Evolutionary conservation across 2,113 vertebrate species (phyloP).

Genomic region (Egretta garzetta): DNA sequence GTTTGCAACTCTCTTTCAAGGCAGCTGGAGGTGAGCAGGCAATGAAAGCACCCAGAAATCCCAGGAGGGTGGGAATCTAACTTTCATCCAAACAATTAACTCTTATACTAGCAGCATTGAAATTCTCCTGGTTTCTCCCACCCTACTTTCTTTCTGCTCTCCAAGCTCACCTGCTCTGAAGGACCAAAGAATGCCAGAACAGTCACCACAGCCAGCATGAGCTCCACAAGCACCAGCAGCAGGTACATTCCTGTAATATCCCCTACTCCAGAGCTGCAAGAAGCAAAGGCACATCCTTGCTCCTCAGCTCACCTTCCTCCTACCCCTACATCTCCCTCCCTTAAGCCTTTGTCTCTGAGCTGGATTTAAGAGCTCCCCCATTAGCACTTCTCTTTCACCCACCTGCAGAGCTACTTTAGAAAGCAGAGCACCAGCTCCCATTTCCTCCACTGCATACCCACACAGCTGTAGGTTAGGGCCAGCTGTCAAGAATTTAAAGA

Average conservation of each 20-base stretch:
- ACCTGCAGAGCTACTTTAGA: background rate
- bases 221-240: background rate
- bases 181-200: background rate
- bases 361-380: background rate
- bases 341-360: background rate
- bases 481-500: background rate
- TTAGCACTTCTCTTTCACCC: background rate
- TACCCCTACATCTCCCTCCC: fast-evolving
- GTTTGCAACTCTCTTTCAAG: background rate
- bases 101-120: background rate
- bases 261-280: background rate
- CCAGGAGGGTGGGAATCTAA: too few relatives aligned
- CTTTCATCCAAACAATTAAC: background rate
- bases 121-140: background rate
- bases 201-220: background rate
- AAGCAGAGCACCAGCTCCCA: background rate
- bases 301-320: too few relatives aligned
- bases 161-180: background rate
- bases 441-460: background rate
- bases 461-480: background rate
- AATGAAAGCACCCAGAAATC: background rate
- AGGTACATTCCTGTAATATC: background rate
- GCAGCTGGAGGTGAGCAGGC: background rate
- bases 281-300: background rate
- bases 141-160: background rate